Percentiles rank a stretch among this genome's conserved stretches.
Evolutionary conservation across 1,140 invertebrate genomes (phyloP).

Genomic region (Rhyzopertha dominica): DNA sequence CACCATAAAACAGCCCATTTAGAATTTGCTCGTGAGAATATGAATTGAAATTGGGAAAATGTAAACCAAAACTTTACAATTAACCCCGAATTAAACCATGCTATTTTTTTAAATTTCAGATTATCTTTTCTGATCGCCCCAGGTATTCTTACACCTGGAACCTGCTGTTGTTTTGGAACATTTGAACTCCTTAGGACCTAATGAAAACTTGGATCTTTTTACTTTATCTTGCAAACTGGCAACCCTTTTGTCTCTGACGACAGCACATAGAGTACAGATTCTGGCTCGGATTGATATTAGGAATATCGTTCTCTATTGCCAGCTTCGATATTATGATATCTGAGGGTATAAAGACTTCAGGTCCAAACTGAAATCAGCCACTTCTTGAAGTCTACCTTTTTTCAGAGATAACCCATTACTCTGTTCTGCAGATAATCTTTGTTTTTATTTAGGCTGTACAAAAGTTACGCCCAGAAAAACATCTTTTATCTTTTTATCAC

Average conservation of each 20-base stretch:
- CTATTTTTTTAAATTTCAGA: no score
- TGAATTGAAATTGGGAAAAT: no score
- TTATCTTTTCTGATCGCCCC: no score
- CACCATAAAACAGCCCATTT: no score
- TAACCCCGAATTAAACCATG: no score
- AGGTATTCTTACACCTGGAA: no score
- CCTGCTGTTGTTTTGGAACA: no score
- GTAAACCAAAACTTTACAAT: no score
- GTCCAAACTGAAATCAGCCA: background rate
- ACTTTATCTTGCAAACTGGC: slow-evolving; percentile 10
- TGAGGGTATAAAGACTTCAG: slow-evolving; percentile 1
- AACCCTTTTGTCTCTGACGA: slow-evolving; percentile 2
- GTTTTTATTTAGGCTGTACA: background rate
- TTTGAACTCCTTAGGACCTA: no score
- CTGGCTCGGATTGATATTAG: background rate
- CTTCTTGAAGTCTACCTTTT: background rate
- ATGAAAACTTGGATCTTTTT: no score
- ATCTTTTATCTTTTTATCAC: no score
- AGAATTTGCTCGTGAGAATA: no score
- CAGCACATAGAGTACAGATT: slow-evolving; percentile 11
- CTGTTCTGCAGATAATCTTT: background rate
- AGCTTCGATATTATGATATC: background rate
- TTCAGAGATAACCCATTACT: background rate
- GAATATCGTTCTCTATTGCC: background rate
- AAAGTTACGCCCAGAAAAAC: background rate